These are phyloP conservation scores for Ladona fulva DNA, from an alignment of 1,140 invertebrate species.

Conservation along the genomic window DNA sequence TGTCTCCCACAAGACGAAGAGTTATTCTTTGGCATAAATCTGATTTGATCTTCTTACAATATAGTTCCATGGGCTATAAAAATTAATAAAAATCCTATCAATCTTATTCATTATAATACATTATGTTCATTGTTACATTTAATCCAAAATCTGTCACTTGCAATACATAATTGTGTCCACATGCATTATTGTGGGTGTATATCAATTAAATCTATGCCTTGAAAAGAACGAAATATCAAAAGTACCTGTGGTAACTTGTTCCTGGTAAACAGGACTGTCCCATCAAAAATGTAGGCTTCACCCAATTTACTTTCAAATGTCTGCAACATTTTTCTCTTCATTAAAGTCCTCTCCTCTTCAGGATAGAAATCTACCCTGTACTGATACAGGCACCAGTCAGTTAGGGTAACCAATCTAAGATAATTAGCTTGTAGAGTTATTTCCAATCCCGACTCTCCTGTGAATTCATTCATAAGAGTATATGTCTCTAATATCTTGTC, in stretches of 20 bases:
- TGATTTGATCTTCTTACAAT: neutral
- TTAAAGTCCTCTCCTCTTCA: constrained; percentile 14
- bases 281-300: constrained; percentile 15
- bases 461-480: neutral
- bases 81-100: neutral
- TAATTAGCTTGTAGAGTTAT: constrained; percentile 13
- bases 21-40: neutral
- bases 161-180: too few relatives aligned
- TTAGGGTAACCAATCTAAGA: neutral
- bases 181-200: too few relatives aligned
- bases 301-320: neutral
- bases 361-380: constrained; percentile 16
- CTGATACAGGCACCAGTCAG: constrained; percentile 10
- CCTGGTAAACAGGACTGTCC: neutral
- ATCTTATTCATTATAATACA: too few relatives aligned
- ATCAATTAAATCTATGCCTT: too few relatives aligned
- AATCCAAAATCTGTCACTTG: too few relatives aligned
- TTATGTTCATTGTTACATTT: too few relatives aligned
- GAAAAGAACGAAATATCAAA: too few relatives aligned
- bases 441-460: neutral
- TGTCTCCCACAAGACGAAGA: neutral
- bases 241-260: neutral
- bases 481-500: neutral
- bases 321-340: neutral
- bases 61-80: neutral